Conservation (phyloP, 2,888 invertebrate species). For the Rugalucina vietnamica region DNA sequence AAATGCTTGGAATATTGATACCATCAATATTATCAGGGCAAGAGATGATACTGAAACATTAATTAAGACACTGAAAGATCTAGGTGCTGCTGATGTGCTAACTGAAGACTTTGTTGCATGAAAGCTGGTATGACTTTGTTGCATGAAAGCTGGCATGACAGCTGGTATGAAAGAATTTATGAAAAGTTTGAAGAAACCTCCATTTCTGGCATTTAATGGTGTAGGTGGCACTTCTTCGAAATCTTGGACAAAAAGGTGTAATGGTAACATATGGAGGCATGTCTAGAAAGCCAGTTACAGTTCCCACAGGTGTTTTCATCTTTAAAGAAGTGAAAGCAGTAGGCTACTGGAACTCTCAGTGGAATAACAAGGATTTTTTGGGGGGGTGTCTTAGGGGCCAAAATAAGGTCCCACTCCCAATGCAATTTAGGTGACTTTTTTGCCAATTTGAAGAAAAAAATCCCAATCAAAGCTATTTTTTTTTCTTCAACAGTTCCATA, state of each 20-base stretch:
- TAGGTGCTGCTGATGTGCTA: conserved; percentile 94
- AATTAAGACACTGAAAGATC: conserved; percentile 86
- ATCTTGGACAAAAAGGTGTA: conserved; percentile 89
- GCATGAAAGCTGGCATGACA: too few species aligned
- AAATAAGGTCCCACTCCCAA: too few species aligned
- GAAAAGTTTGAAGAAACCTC: conserved; percentile 87
- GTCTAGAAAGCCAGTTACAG: conserved; percentile 93
- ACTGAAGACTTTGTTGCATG: conserved; percentile 90
- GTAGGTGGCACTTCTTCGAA: conserved; percentile 92
- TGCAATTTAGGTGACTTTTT: too few species aligned
- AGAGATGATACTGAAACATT: conserved; percentile 88
- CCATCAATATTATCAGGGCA: conserved; percentile 94
- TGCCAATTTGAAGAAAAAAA: too few species aligned
- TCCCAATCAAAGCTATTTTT: too few species aligned
- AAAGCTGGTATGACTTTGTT: too few species aligned
- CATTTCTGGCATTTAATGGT: conserved; percentile 95
- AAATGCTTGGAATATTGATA: conserved; percentile 86
- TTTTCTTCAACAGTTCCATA: too few species aligned
- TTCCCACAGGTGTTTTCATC: conserved; percentile 92
- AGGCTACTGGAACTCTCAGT: conserved; percentile 96
- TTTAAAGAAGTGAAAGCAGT: conserved; percentile 92
- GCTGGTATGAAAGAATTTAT: conserved; percentile 81
- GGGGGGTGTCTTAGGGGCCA: too few species aligned
- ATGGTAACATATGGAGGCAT: conserved; percentile 98
- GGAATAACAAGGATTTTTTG: conserved; percentile 89